Base-by-base conservation (phyloP, 1,140 invertebrate species). In the Anadara kagoshimensis region DNA sequence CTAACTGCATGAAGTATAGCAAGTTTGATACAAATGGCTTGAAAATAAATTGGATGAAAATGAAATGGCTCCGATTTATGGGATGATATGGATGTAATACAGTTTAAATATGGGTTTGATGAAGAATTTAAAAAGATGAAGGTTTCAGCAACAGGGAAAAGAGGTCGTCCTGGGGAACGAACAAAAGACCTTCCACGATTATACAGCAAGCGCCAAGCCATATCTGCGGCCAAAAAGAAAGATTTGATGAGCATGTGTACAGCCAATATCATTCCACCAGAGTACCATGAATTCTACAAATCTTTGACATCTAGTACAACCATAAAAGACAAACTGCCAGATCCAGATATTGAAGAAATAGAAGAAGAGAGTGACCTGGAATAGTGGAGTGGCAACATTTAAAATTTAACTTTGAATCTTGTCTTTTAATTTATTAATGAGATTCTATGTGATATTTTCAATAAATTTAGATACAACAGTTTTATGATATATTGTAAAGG, bases 191-290 rank as follows among this genome's bases (percentile, higher is more conserved):
- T 57, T 7, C 10, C 54, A 57, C n/a, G n/a, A n/a, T n/a, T n/a
- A n/a, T n/a, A n/a, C 54, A 57, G 24, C 20, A 29, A 24, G 5
- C 10, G 56, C 18, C 63, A 65, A 47, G n/a, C 63, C 4, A 53
- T 65, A n/a, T 65, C 63, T 43, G 44, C 44, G 44, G 64, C 64
- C 43, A 67, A 67, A 36, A 67, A 67, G n/a, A 67, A 67, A 22
- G 51, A 67, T 44, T n/a, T 67, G 12, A 11, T 67, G 18, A 49
- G n/a, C 11, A n/a, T 56, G 11, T 67, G 64, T 29, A 67, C 54
- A 36, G 41, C 24, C 11, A 51, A 51, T 7, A 56, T 67, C 26
- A 67, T 67, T 36, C 29, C 62, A 18, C 2, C 51, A 43, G 64
- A 67, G 56, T 67, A 67, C 44, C 64, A 67, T 56, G 64, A 56